Evolutionary conservation across 2,113 vertebrate genomes (phyloP).

Genomic region (Ahaetulla prasina): DNA sequence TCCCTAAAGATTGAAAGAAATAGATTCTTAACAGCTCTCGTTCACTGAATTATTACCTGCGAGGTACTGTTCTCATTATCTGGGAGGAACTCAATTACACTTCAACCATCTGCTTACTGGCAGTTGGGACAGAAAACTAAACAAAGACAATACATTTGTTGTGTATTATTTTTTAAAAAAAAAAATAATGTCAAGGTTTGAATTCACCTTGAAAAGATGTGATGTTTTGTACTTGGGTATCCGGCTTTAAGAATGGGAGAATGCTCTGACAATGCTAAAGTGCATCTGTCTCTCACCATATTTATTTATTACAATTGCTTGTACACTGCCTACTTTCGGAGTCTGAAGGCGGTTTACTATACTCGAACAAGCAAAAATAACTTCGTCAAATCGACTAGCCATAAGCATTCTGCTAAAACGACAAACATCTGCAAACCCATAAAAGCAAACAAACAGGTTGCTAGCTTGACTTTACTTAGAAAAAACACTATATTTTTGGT

Average conservation of each 20-base stretch:
- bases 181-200: not conserved
- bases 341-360: not conserved
- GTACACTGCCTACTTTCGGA: not conserved
- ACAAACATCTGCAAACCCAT: not conserved
- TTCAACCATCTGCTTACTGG: slow-evolving; percentile 58
- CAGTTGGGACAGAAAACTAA: slow-evolving; percentile 20
- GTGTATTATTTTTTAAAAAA: not conserved
- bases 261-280: not conserved
- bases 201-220: slow-evolving; percentile 23
- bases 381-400: not conserved
- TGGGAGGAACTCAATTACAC: slow-evolving; percentile 33
- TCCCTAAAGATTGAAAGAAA: slow-evolving; percentile 48
- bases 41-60: slow-evolving; percentile 65
- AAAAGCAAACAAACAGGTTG: not conserved
- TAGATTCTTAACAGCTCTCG: slow-evolving; percentile 56
- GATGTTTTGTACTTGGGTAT: not conserved
- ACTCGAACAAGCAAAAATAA: not conserved
- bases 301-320: not conserved
- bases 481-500: not conserved
- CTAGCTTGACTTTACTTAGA: not conserved
- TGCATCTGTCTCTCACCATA: not conserved
- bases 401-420: not conserved
- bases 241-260: not conserved
- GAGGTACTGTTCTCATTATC: slow-evolving; percentile 46
- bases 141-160: slow-evolving; percentile 27